Conservation (phyloP, 2,113 vertebrate species). For the Hoplias malabaricus region DNA sequence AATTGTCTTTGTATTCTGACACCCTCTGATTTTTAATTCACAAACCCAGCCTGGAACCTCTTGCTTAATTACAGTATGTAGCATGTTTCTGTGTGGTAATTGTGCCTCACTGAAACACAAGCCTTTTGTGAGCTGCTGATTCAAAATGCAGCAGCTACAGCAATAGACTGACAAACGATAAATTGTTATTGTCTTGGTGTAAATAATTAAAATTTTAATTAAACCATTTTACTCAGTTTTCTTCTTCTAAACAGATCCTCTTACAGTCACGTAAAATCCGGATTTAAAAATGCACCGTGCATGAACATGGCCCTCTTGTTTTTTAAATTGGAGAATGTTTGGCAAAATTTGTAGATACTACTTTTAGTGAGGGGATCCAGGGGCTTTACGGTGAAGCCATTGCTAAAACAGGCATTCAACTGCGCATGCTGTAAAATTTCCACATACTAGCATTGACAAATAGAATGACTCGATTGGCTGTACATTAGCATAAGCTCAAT, state of each 20-base stretch:
- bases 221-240: background rate
- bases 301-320: background rate
- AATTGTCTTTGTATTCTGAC: background rate
- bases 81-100: background rate
- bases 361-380: too few relatives aligned
- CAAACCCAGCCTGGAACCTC: background rate
- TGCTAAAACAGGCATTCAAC: too few relatives aligned
- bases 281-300: background rate
- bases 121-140: background rate
- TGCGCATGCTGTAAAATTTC: too few relatives aligned
- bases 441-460: too few relatives aligned
- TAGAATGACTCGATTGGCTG: too few relatives aligned
- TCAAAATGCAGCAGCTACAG: background rate
- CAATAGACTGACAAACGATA: background rate
- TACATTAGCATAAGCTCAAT: too few relatives aligned
- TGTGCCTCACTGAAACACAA: background rate
- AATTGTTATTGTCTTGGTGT: background rate
- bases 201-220: constrained; percentile 26
- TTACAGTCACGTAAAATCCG: background rate
- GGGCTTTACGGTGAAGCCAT: too few relatives aligned
- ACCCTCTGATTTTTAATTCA: background rate
- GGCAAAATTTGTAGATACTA: too few relatives aligned
- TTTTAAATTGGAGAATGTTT: too few relatives aligned
- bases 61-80: background rate
- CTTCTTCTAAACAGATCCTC: background rate